phyloP scores from a whole-genome alignment of 2,113 vertebrate species.

The Paracyprichromis sp. region DNA sequence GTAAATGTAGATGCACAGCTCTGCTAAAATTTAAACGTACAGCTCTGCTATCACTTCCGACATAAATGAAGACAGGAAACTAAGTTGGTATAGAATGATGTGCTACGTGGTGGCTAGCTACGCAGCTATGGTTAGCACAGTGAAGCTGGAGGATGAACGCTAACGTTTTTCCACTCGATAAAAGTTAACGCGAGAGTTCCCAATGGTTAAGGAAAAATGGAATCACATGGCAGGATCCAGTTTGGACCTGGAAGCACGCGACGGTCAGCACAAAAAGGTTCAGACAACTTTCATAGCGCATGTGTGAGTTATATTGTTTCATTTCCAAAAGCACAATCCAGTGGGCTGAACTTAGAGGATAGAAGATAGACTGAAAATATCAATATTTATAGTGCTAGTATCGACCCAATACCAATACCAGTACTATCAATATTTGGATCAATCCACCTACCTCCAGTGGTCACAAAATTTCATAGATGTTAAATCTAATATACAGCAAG shows the following conservation, averaged over 20 bases:
- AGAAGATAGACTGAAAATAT: background rate
- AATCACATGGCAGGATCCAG: background rate
- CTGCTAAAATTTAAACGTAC: background rate
- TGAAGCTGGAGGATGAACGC: background rate
- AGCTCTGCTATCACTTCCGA: background rate
- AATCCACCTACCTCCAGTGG: background rate
- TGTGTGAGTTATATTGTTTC: background rate
- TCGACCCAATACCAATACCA: background rate
- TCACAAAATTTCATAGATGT: background rate
- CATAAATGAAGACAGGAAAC: background rate
- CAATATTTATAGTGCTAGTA: background rate
- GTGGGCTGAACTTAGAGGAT: background rate
- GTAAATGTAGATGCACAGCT: background rate
- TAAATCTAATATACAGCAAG: background rate
- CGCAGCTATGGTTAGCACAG: background rate
- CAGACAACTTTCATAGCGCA: background rate
- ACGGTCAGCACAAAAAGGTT: background rate
- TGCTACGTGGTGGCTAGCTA: background rate
- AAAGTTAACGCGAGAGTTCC: background rate
- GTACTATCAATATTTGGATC: background rate
- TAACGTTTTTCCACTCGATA: background rate
- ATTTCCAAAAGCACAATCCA: background rate
- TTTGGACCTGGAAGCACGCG: background rate
- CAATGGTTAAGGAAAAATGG: background rate
- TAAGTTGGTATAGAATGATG: background rate